Conservation (phyloP, 2,797 vertebrate species). For the Phylloscopus collybita region DNA sequence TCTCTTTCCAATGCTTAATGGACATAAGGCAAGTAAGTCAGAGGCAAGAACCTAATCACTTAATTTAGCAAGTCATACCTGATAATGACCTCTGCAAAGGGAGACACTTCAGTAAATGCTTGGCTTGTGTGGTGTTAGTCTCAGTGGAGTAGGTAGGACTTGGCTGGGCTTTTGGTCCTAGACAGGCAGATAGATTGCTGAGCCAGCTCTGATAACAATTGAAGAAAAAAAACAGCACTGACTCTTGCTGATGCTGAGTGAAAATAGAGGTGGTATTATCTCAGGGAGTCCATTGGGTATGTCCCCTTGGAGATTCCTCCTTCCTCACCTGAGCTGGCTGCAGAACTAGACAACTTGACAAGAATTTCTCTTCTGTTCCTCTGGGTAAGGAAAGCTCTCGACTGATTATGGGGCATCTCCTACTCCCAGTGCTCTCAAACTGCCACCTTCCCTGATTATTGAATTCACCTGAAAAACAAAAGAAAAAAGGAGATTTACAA, state of each 20-base stretch:
- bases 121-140: background rate
- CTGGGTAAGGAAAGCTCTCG: background rate
- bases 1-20: background rate
- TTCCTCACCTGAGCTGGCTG: constrained; percentile 24
- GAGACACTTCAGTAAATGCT: background rate
- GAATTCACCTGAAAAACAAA: constrained; percentile 65
- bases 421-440: constrained; percentile 32
- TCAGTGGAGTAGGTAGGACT: background rate
- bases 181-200: background rate
- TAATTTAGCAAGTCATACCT: background rate
- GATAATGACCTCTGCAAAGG: background rate
- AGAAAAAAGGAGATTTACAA: constrained; percentile 69
- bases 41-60: background rate
- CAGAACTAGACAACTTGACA: background rate
- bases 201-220: constrained; percentile 8
- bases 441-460: constrained; percentile 10
- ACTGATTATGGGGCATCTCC: background rate
- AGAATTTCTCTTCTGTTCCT: constrained; percentile 14
- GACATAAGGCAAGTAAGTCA: background rate
- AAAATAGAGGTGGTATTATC: constrained; percentile 7
- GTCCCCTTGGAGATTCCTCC: constrained; percentile 25
- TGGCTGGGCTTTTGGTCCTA: background rate
- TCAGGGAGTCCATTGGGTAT: background rate
- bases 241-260: constrained; percentile 32
- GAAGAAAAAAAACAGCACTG: background rate